Base-by-base conservation (phyloP, 2,113 vertebrate species). In the Eptesicus fuscus region DNA sequence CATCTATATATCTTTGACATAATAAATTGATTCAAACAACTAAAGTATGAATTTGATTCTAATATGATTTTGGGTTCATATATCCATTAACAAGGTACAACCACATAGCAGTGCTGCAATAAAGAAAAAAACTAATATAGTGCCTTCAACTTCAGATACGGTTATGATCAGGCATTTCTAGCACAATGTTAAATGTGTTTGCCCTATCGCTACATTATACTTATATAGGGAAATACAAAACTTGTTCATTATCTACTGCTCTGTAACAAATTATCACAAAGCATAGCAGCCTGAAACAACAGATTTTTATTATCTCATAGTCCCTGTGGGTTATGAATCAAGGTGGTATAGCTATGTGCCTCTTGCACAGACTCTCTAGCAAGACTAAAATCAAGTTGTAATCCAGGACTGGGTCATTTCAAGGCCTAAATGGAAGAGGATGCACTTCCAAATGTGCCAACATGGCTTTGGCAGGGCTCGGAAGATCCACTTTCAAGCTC, bases 31-130 rank as follows among this genome's bases (percentile, higher is more conserved):
- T 4, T 5, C 17, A 63, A 12, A 44, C 23, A 94, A 87, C 1
- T 83, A 22, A 97, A 86, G 32, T 53, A 88, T 25, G 53, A 93
- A 13, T 42, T 89, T 74, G 73, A 71, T 76, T 90, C 37, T 77
- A 49, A 1, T 5, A 49, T 88, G 3, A 8, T 37, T 95, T 87
- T 74, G 56, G n/a, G 86, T 83, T 25, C 20, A 16, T 78, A 37
- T 94, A 70, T 3, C 78, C 51, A 73, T 16, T 51, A 0, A 0
- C 78, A 95, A 92, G 74, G 14, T 93, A 20, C 73, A 84, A 10
- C 9, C 86, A 6, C 32, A 94, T 73, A 90, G 44, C 18, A 61
- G 79, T 47, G 83, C 2, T 87, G 2, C 5, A 88, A 42, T 71
- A 3, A 93, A 76, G 88, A 96, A 79, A 40, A 40, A 9, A 13